Conservation (phyloP, 2,113 vertebrate genomes). For the Vulpes vulpes region DNA sequence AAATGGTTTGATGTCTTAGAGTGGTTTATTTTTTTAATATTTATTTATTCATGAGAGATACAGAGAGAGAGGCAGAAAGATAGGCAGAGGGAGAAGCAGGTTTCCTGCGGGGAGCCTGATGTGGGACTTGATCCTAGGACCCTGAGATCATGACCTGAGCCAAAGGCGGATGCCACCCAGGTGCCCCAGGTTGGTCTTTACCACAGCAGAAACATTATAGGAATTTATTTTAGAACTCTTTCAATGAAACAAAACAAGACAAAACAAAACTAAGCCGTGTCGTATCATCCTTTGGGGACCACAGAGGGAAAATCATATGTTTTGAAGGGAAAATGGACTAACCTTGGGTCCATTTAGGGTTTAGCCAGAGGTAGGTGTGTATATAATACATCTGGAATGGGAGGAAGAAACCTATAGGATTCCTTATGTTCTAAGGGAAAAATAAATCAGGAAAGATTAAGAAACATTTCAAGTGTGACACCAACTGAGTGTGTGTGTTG, state of each 20-base stretch:
- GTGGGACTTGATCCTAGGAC: too few relatives aligned
- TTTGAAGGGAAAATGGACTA: constrained; percentile 17
- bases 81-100: too few relatives aligned
- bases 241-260: neutral
- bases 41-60: too few relatives aligned
- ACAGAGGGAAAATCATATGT: neutral
- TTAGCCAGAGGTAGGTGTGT: neutral
- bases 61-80: too few relatives aligned
- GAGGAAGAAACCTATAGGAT: neutral
- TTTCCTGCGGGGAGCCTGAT: too few relatives aligned
- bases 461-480: neutral
- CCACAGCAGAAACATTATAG: neutral
- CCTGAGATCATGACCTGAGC: too few relatives aligned
- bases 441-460: neutral
- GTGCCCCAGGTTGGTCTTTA: neutral
- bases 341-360: neutral
- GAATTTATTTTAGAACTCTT: constrained; percentile 21
- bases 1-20: constrained; percentile 46
- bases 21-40: neutral
- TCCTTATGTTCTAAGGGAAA: neutral
- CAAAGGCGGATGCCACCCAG: too few relatives aligned
- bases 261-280: neutral
- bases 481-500: neutral
- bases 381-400: neutral
- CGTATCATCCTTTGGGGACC: neutral